phyloP scores from a whole-genome alignment of 2,888 invertebrate genomes.

The Agrochola macilenta region DNA sequence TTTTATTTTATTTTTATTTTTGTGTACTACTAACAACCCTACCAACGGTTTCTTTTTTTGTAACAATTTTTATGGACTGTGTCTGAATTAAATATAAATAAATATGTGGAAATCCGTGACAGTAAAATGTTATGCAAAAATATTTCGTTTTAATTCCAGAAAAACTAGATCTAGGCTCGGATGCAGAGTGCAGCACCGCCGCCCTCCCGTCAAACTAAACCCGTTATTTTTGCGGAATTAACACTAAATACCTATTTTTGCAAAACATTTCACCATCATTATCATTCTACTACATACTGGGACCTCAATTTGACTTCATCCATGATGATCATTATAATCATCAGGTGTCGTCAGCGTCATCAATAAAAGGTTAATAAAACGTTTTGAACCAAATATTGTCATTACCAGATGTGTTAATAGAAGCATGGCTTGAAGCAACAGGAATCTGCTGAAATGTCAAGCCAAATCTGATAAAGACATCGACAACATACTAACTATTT shows the following conservation, averaged over 20 bases:
- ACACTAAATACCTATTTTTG: background rate
- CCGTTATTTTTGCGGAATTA: background rate
- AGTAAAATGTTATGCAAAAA: background rate
- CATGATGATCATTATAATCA: background rate
- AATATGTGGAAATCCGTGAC: background rate
- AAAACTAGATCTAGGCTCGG: too few relatives aligned
- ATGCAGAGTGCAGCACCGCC: background rate
- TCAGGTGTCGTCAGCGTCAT: background rate
- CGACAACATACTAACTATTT: background rate
- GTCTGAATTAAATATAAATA: too few relatives aligned
- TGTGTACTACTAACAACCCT: too few relatives aligned
- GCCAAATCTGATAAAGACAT: background rate
- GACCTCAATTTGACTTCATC: too few relatives aligned
- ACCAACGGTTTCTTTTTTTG: too few relatives aligned
- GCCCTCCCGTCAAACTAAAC: background rate
- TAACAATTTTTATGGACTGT: too few relatives aligned
- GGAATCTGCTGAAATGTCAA: background rate
- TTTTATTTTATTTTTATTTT: too few relatives aligned
- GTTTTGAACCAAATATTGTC: background rate
- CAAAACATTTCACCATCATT: background rate
- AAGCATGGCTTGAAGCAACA: background rate
- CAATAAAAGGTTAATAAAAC: background rate
- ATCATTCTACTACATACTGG: background rate
- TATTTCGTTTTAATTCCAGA: background rate
- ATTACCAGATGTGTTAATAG: background rate